phyloP scores from a whole-genome alignment of 2,888 invertebrate species.

The Eurytoma californica region DNA sequence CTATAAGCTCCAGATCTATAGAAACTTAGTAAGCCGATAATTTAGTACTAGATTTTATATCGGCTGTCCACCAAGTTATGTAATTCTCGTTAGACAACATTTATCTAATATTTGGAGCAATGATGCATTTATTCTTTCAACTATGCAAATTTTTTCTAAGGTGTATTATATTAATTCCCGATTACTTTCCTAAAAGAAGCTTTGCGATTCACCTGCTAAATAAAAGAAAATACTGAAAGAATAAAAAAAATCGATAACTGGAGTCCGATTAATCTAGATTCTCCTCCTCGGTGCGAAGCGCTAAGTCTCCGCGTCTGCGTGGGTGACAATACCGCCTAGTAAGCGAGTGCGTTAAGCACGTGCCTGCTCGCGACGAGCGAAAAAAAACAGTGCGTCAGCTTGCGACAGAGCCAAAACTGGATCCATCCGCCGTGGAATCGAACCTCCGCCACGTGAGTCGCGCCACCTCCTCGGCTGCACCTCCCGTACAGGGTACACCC shows the following conservation, averaged over 20 bases:
- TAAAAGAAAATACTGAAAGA: background rate
- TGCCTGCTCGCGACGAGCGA: background rate
- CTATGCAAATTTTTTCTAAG: too few species aligned
- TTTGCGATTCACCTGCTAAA: too few species aligned
- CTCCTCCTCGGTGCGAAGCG: background rate
- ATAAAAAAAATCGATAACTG: background rate
- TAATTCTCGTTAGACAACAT: too few species aligned
- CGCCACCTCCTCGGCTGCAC: background rate
- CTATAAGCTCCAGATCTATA: too few species aligned
- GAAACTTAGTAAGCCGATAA: background rate
- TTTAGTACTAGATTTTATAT: too few species aligned
- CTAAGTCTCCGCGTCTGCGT: too few species aligned
- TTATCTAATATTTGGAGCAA: too few species aligned
- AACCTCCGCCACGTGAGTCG: conserved; percentile 28
- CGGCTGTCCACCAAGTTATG: too few species aligned
- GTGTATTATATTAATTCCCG: too few species aligned
- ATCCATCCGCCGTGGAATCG: conserved; percentile 42
- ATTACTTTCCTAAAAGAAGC: too few species aligned
- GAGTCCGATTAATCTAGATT: background rate
- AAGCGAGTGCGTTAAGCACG: background rate
- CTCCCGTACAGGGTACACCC: background rate
- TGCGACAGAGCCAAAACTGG: conserved; percentile 43
- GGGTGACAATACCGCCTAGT: background rate
- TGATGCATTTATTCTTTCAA: too few species aligned
- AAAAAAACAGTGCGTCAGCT: conserved; percentile 22